Evolutionary conservation across 2,888 invertebrate species (phyloP), one percentile per base, ranked within the genome.

Genomic region (Candidula unifasciata): DNA sequence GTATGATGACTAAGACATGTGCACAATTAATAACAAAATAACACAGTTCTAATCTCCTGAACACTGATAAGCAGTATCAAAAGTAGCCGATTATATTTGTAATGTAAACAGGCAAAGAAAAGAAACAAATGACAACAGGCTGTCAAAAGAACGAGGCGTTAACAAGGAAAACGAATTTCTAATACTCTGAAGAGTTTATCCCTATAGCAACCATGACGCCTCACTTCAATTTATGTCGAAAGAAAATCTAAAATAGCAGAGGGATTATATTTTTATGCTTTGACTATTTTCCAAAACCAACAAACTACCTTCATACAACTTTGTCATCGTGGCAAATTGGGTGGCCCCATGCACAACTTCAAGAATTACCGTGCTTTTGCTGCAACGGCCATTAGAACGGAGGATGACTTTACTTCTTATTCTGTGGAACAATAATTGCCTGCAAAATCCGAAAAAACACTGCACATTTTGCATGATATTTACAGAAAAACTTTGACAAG

Each of bases 401-500:
- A 44, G 60, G n/a, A 33, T 52, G 18, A 18, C 52, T 74, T 82
- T 82, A 76, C 64, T 66, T 60, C 82, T 27, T 76, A 52, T 82
- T 82, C 66, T 82, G 66, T 76, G 82, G 64, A 16, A 10, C 33
- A 44, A 82, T 82, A 82, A 82, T 82, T 82, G 82, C 82, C 82
- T 68, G 82, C 66, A 76, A 82, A 82, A 82, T 82, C 66, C 60
- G 66, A 82, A 76, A 82, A 76, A 82, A 68, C 82, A 74, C 66
- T 82, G 64, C 27, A 37, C 82, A 30, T 66, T 73, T 76, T 66
- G 37, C 76, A 74, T 76, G 24, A 30, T 60, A 68, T 64, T 76
- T 64, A 76, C 52, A 44, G 44, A 76, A 33, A 76, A 60, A 81
- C 81, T 80, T 80, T 81, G 73, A 57, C 73, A 60, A 81, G 71